phyloP scores from a whole-genome alignment of 2,113 vertebrate genomes.

The Epinephelus lanceolatus region DNA sequence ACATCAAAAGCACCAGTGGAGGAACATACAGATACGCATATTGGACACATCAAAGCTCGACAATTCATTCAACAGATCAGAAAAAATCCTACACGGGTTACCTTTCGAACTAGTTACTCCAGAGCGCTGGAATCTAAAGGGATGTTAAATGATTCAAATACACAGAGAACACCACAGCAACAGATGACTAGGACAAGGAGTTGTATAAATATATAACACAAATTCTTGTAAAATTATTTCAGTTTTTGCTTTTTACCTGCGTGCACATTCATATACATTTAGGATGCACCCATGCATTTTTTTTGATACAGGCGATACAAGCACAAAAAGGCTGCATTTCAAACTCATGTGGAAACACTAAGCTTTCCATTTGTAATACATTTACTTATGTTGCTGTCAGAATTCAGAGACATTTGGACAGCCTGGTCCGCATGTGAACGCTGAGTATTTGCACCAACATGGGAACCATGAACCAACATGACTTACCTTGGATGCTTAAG shows the following conservation, averaged over 20 bases:
- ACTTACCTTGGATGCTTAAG: neutral
- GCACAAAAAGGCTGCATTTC: slow-evolving; percentile 58
- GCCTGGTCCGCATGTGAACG: slow-evolving; percentile 24
- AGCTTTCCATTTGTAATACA: neutral
- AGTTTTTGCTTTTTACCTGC: neutral
- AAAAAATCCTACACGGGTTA: slow-evolving; percentile 53
- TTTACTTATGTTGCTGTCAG: neutral
- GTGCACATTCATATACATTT: slow-evolving; percentile 39
- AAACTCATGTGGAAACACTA: slow-evolving; percentile 15
- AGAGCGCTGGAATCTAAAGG: slow-evolving; percentile 33
- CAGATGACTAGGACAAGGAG: slow-evolving; percentile 31
- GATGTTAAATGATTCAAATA: slow-evolving; percentile 24
- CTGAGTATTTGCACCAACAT: neutral
- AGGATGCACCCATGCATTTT: slow-evolving; percentile 61
- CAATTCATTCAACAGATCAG: neutral
- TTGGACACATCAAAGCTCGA: neutral
- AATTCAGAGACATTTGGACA: slow-evolving; percentile 17
- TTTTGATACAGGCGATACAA: slow-evolving; percentile 12
- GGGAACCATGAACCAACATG: neutral
- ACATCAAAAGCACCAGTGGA: slow-evolving; percentile 20
- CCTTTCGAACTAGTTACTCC: slow-evolving; percentile 25
- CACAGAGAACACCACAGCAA: slow-evolving; percentile 30
- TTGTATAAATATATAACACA: neutral
- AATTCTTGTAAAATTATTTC: neutral
- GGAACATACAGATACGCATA: neutral